Conservation (phyloP, 1,140 invertebrate species). For the Leptopilina clavipes region DNA sequence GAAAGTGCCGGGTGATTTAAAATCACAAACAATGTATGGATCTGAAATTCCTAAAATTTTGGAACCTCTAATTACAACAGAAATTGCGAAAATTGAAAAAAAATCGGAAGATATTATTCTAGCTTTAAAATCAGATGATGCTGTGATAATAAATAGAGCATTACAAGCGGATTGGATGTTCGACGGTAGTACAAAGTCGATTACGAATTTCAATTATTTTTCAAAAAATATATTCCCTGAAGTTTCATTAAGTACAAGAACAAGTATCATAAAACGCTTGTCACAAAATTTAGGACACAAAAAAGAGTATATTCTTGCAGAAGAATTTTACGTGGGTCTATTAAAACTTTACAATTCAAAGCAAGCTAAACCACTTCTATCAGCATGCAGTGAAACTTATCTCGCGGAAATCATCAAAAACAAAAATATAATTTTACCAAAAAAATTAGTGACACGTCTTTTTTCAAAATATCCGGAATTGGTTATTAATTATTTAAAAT, state of each 20-base stretch:
- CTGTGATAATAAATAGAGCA: conserved; percentile 55
- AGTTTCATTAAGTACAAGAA: conserved; percentile 56
- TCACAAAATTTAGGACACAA: conserved; percentile 40
- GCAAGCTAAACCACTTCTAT: conserved; percentile 51
- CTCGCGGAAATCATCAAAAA: conserved; percentile 42
- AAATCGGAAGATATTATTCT: conserved; percentile 49
- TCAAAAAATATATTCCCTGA: conserved; percentile 50
- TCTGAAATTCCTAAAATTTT: conserved; percentile 48
- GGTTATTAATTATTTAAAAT: conserved; percentile 58
- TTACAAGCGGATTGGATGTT: conserved; percentile 60
- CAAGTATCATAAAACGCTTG: conserved; percentile 55
- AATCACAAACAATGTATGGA: neutral
- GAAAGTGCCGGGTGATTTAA: neutral
- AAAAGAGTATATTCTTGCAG: conserved; percentile 43
- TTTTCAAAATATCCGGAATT: conserved; percentile 58
- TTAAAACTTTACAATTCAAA: conserved; percentile 44
- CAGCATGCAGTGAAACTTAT: conserved; percentile 55
- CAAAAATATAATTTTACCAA: conserved; percentile 40
- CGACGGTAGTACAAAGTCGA: conserved; percentile 39
- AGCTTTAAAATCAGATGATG: conserved; percentile 59
- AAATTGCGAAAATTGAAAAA: conserved; percentile 53
- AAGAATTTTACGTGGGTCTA: conserved; percentile 53
- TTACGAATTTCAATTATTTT: conserved; percentile 58
- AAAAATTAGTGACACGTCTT: conserved; percentile 44
- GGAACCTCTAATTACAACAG: conserved; percentile 47